A percentile compares a stretch with the other conserved stretches of the same genome.
Conservation (phyloP, 2,888 invertebrate species). For the Sinelater perroti region DNA sequence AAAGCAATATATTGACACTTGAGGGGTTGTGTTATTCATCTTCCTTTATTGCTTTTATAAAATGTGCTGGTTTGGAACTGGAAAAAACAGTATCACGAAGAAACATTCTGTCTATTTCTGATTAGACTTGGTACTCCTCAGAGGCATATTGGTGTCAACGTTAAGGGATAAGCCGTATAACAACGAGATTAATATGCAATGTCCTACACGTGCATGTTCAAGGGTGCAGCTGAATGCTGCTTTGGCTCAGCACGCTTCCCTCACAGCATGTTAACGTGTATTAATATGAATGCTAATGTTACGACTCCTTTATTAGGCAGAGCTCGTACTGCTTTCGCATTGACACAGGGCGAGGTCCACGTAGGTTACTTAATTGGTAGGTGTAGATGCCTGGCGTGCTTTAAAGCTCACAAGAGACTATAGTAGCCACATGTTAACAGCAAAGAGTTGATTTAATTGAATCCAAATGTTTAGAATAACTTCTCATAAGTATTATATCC, state of each 20-base stretch:
- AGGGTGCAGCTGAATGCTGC: conserved; percentile 25
- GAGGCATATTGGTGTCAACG: too few relatives aligned
- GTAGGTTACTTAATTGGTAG: too few relatives aligned
- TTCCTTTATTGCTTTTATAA: conserved; percentile 32
- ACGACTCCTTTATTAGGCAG: conserved; percentile 19
- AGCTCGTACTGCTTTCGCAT: too few relatives aligned
- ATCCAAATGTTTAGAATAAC: not conserved
- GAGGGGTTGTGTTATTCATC: conserved; percentile 30
- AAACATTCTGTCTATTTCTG: too few relatives aligned
- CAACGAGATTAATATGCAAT: conserved; percentile 25
- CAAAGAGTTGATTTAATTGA: not conserved
- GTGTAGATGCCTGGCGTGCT: not conserved
- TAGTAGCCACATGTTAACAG: not conserved
- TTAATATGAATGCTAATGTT: conserved; percentile 26
- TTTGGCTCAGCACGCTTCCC: conserved; percentile 24
- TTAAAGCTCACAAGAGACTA: not conserved
- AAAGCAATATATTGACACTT: conserved; percentile 16
- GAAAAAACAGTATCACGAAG: conserved; percentile 19
- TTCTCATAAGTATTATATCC: not conserved
- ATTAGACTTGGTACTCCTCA: not conserved
- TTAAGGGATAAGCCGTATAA: conserved; percentile 12
- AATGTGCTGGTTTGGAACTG: conserved; percentile 29
- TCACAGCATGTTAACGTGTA: conserved; percentile 27
- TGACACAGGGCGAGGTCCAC: too few relatives aligned
- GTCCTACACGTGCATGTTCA: conserved; percentile 20